Evolutionary conservation across 2,797 vertebrate genomes (phyloP).

Genomic region (Gephyroberyx darwinii): DNA sequence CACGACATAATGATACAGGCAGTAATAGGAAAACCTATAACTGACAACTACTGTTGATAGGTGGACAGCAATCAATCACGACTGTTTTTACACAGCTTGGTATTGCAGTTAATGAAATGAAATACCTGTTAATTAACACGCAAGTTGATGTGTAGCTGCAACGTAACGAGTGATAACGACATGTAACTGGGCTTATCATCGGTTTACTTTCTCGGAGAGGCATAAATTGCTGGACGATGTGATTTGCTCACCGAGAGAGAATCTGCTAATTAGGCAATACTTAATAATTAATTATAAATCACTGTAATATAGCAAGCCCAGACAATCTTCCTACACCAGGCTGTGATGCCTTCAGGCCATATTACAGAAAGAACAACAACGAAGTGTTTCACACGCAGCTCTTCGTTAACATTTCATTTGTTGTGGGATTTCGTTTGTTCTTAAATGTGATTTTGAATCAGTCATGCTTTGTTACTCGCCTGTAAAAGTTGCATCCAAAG

Average conservation of each 20-base stretch:
- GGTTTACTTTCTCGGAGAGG: background rate
- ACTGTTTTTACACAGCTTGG: background rate
- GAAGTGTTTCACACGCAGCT: slow-evolving; percentile 53
- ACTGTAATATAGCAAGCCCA: slow-evolving; percentile 50
- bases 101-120: background rate
- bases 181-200: background rate
- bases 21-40: slow-evolving; percentile 7
- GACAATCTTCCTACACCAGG: slow-evolving; percentile 62
- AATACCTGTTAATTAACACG: background rate
- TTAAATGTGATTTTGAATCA: slow-evolving; percentile 42
- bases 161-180: background rate
- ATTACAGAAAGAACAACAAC: slow-evolving; percentile 23
- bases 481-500: slow-evolving; percentile 40
- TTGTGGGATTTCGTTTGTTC: slow-evolving; percentile 45
- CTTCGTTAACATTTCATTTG: slow-evolving; percentile 69
- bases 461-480: slow-evolving; percentile 32
- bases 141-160: background rate
- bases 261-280: slow-evolving; percentile 48
- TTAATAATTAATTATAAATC: slow-evolving; percentile 70
- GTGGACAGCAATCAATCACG: no score
- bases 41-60: background rate
- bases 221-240: slow-evolving; percentile 7
- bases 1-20: background rate
- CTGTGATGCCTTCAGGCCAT: slow-evolving; percentile 54
- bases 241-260: slow-evolving; percentile 32